These are phyloP conservation scores for Horisme vitalbata DNA, from an alignment of 2,888 invertebrate species.

Conservation along the genomic window DNA sequence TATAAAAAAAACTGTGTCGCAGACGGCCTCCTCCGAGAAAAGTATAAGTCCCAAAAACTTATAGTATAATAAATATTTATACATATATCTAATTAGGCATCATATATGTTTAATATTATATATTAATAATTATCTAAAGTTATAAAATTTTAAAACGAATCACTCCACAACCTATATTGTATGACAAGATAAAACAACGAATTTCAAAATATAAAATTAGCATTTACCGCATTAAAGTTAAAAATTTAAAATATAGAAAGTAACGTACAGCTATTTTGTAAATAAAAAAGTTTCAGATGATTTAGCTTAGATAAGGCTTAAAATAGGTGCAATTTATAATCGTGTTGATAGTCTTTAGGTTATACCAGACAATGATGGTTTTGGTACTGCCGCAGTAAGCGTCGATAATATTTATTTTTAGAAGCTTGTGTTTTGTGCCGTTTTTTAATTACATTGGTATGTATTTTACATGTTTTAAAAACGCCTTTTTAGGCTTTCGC, in stretches of 20 bases:
- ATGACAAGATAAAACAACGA: constrained; percentile 14
- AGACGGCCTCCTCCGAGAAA: too few relatives aligned
- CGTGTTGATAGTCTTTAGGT: constrained; percentile 22
- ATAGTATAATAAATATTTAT: too few relatives aligned
- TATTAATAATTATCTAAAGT: too few relatives aligned
- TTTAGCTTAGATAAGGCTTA: constrained; percentile 45
- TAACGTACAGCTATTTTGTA: constrained; percentile 41
- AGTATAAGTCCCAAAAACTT: too few relatives aligned
- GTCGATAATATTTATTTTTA: constrained; percentile 48
- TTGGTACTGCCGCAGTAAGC: constrained; percentile 55
- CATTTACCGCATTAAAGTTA: constrained; percentile 29
- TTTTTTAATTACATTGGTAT: constrained; percentile 7
- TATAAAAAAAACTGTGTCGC: too few relatives aligned
- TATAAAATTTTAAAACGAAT: too few relatives aligned
- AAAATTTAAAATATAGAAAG: constrained; percentile 28
- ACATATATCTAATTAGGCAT: too few relatives aligned
- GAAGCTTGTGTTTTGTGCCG: constrained; percentile 39
- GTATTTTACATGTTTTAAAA: constrained; percentile 6
- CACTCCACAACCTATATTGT: too few relatives aligned
- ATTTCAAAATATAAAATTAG: constrained; percentile 8
- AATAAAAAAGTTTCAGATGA: constrained; percentile 40
- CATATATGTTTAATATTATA: too few relatives aligned
- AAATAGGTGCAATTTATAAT: constrained; percentile 29
- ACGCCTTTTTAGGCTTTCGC: constrained; percentile 23
- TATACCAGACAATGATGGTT: constrained; percentile 23